Conservation (phyloP, 2,797 vertebrate species). For the Alosa sapidissima region DNA sequence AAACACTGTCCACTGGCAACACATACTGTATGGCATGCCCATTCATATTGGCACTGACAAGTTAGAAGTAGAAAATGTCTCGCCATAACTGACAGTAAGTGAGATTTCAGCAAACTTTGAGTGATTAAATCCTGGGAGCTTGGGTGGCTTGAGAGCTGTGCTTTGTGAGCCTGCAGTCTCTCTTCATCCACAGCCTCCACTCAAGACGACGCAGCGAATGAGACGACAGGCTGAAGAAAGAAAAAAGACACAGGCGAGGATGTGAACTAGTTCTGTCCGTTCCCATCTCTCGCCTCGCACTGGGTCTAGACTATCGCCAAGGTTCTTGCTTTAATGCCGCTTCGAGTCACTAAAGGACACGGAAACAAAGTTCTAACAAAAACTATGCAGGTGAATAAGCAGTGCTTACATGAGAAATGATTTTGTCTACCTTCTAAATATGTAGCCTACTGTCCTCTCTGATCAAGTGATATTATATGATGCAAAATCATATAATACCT, state of each 20-base stretch:
- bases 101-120: background rate
- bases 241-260: background rate
- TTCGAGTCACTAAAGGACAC: background rate
- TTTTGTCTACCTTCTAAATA: background rate
- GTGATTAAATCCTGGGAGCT: background rate
- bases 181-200: background rate
- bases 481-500: background rate
- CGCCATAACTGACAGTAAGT: background rate
- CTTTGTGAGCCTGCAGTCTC: background rate
- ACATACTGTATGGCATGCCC: background rate
- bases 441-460: background rate
- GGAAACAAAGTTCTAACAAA: background rate
- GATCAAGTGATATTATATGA: too few species aligned
- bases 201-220: background rate
- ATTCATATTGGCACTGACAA: background rate
- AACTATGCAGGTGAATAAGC: background rate
- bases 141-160: background rate
- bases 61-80: background rate
- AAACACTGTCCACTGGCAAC: background rate
- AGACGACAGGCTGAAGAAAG: background rate
- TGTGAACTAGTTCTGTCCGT: slow-evolving; percentile 20
- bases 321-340: background rate
- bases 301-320: background rate
- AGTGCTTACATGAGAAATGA: background rate
- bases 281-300: background rate